These are phyloP conservation scores for Lycopodina hypogea DNA, from an alignment of 37 sponge, comb jelly and placozoan species.

Conservation along the genomic window DNA sequence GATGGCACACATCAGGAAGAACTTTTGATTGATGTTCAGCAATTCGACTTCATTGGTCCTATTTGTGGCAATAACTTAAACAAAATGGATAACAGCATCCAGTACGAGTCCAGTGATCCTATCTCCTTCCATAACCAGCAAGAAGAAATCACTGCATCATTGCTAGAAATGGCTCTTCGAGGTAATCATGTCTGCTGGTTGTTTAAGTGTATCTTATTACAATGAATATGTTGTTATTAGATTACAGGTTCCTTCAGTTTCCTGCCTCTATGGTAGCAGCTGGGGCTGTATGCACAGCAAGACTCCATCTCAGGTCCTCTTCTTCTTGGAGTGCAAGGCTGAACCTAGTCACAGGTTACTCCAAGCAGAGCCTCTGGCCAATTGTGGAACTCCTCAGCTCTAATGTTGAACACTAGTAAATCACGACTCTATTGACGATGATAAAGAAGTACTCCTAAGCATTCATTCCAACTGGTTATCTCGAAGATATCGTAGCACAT, in stretches of 20 bases:
- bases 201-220: background rate
- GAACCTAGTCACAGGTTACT: constrained; percentile 29
- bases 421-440: too few relatives aligned
- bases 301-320: constrained; percentile 26
- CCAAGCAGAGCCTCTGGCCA: constrained; percentile 18
- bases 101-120: constrained; percentile 8
- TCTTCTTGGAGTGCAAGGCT: constrained; percentile 34
- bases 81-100: background rate
- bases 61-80: background rate
- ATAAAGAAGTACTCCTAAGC: too few relatives aligned
- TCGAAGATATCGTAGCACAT: too few relatives aligned
- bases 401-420: too few relatives aligned
- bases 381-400: constrained; percentile 14
- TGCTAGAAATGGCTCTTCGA: constrained; percentile 52
- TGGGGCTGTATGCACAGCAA: constrained; percentile 38
- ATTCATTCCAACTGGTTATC: too few relatives aligned
- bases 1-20: background rate
- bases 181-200: constrained; percentile 14
- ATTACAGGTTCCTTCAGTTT: constrained; percentile 48
- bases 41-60: background rate
- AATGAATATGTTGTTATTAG: background rate
- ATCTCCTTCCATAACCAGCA: constrained; percentile 12
- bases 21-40: too few relatives aligned
- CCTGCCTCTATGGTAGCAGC: constrained; percentile 56
- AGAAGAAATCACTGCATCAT: constrained; percentile 27